These are phyloP conservation scores for Ispidina picta DNA, from an alignment of 2,797 vertebrate genomes.

Conservation along the genomic window DNA sequence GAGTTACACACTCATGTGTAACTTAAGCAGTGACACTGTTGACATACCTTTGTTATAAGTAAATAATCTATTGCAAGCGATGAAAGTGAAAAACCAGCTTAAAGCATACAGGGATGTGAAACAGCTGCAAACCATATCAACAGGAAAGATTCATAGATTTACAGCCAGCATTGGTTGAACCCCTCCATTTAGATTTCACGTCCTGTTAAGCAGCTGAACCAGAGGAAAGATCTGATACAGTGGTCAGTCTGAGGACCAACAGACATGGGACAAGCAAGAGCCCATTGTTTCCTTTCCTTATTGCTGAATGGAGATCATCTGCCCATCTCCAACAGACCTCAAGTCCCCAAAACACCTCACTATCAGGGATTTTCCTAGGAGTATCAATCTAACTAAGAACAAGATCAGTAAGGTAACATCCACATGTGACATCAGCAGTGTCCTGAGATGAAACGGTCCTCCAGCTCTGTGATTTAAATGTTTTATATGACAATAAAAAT, in stretches of 20 bases:
- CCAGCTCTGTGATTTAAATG: background rate
- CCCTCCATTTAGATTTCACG: background rate
- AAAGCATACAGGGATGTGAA: background rate
- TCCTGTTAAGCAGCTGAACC: background rate
- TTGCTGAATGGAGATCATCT: background rate
- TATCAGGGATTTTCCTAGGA: background rate
- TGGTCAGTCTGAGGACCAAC: background rate
- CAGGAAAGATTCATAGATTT: background rate
- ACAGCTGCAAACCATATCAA: background rate
- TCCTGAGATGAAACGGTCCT: background rate
- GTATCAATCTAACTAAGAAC: background rate
- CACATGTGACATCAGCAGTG: background rate
- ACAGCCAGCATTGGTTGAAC: fast-evolving
- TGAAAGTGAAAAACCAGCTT: background rate
- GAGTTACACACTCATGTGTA: background rate
- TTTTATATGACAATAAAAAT: background rate
- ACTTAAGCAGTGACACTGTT: background rate
- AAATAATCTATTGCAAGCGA: background rate
- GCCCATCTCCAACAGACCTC: background rate
- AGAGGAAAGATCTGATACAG: background rate
- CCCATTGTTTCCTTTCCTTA: background rate
- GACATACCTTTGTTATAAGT: background rate
- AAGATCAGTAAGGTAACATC: fast-evolving
- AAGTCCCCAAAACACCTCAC: fast-evolving
- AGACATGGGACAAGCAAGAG: background rate